A percentile compares a stretch with the other conserved stretches of the same genome.
Evolutionary conservation across 92 coral and sea anemone genomes (phyloP).

Genomic region (Porites cylindrica): DNA sequence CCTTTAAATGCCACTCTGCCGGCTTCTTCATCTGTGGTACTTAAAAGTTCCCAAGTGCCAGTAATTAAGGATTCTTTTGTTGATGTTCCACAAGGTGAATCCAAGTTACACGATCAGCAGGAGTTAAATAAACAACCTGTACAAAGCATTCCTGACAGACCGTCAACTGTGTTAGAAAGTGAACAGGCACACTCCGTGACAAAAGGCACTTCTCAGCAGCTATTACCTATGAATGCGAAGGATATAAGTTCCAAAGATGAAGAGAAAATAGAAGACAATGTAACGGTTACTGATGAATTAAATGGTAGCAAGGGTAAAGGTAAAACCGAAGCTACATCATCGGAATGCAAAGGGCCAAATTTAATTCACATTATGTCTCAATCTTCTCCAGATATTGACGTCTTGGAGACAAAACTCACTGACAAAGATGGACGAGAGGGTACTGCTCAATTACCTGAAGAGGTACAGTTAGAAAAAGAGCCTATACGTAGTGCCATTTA

Average conservation of each 20-base stretch:
- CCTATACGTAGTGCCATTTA: slow-evolving; percentile 2
- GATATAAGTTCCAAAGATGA: not conserved
- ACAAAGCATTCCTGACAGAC: not conserved
- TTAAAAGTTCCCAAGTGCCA: slow-evolving; percentile 19
- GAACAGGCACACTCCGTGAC: not conserved
- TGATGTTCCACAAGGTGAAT: not conserved
- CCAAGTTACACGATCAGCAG: not conserved
- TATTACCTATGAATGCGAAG: not conserved
- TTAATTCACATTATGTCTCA: slow-evolving; percentile 58
- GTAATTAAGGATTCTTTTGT: slow-evolving; percentile 13
- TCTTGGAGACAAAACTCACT: slow-evolving; percentile 86
- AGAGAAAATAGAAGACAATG: not conserved
- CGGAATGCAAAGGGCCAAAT: slow-evolving; percentile 75
- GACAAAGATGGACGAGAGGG: slow-evolving; percentile 92
- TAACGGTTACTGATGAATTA: not conserved
- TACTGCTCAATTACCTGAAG: slow-evolving; percentile 79
- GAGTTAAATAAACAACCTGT: not conserved
- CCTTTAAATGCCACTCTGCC: slow-evolving; percentile 30
- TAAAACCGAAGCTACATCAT: slow-evolving; percentile 4
- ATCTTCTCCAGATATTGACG: slow-evolving; percentile 82
- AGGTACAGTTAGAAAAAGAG: slow-evolving; percentile 5
- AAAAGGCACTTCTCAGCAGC: slow-evolving; percentile 1
- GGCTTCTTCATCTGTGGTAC: not conserved
- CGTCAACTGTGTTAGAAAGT: not conserved
- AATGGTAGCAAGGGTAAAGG: slow-evolving; percentile 2